phyloP scores from a whole-genome alignment of 2,888 invertebrate species.

The Torymus auratus region DNA sequence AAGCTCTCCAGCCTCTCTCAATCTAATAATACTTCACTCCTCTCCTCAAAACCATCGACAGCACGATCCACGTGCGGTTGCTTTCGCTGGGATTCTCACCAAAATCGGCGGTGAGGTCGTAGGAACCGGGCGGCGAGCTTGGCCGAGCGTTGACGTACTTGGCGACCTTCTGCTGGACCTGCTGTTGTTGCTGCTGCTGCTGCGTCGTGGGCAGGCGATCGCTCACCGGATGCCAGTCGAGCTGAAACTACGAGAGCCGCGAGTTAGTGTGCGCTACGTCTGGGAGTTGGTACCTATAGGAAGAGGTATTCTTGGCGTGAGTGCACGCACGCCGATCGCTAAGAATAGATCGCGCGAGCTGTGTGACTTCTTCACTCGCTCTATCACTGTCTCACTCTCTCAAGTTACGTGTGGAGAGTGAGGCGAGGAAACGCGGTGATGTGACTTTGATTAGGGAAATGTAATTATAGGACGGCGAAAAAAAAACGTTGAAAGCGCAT shows the following conservation, averaged over 20 bases:
- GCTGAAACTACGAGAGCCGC: conserved; percentile 60
- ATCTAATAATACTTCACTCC: too few relatives aligned
- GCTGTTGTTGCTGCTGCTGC: conserved; percentile 72
- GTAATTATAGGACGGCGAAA: background rate
- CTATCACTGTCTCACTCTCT: too few relatives aligned
- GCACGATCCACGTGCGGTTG: too few relatives aligned
- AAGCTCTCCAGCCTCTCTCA: too few relatives aligned
- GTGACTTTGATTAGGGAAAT: background rate
- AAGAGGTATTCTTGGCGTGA: conserved; percentile 67
- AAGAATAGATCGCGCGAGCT: too few relatives aligned
- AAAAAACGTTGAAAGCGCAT: background rate
- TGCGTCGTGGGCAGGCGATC: conserved; percentile 60
- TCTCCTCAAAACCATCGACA: too few relatives aligned
- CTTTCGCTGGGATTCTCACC: conserved; percentile 6
- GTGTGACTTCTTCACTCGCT: too few relatives aligned
- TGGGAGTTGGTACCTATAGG: too few relatives aligned
- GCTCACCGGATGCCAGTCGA: conserved; percentile 70
- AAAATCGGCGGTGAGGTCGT: conserved; percentile 23
- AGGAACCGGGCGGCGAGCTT: background rate
- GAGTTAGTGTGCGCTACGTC: background rate
- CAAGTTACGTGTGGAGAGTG: too few relatives aligned
- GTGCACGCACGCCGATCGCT: too few relatives aligned
- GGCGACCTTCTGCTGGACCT: conserved; percentile 59
- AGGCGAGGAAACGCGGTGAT: background rate
- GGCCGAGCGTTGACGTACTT: too few relatives aligned